Evolutionary conservation across 1,140 invertebrate species (phyloP).

Genomic region (Drosophila obscura): DNA sequence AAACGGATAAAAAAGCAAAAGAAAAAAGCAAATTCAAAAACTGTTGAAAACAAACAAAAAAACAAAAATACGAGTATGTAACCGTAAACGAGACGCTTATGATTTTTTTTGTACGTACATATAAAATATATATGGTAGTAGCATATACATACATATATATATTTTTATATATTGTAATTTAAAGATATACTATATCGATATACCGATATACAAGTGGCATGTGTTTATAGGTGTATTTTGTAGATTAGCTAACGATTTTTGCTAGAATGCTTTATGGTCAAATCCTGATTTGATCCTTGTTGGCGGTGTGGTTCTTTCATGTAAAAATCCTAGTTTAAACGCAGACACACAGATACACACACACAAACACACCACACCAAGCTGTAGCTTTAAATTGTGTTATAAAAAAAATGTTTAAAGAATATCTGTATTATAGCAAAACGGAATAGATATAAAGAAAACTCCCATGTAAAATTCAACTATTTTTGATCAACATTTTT

Average conservation of each 20-base stretch:
- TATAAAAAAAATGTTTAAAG: slow-evolving; percentile 53
- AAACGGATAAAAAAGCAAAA: slow-evolving; percentile 21
- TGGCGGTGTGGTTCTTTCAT: slow-evolving; percentile 49
- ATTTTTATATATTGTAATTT: slow-evolving; percentile 50
- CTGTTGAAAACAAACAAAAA: slow-evolving; percentile 21
- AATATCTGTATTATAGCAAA: slow-evolving; percentile 6
- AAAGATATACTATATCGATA: slow-evolving; percentile 28
- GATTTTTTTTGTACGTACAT: slow-evolving; percentile 61
- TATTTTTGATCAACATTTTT: slow-evolving; percentile 76
- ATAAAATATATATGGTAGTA: slow-evolving; percentile 23
- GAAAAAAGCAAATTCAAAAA: slow-evolving; percentile 3
- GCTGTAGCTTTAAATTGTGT: slow-evolving; percentile 70
- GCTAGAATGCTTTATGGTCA: slow-evolving; percentile 52
- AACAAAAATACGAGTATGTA: slow-evolving; percentile 53
- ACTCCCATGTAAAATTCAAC: slow-evolving; percentile 51
- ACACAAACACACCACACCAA: slow-evolving; percentile 43
- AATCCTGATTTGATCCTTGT: slow-evolving; percentile 45
- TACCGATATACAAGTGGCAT: slow-evolving; percentile 42
- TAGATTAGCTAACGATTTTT: slow-evolving; percentile 48
- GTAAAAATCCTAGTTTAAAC: slow-evolving; percentile 54
- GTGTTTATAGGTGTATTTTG: slow-evolving; percentile 29
- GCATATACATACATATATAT: slow-evolving; percentile 45
- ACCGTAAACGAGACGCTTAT: slow-evolving; percentile 79
- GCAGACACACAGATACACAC: slow-evolving; percentile 52
- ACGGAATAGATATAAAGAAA: background rate